Conservation (phyloP, 2,888 invertebrate genomes). For the Ypsolopha scabrella region DNA sequence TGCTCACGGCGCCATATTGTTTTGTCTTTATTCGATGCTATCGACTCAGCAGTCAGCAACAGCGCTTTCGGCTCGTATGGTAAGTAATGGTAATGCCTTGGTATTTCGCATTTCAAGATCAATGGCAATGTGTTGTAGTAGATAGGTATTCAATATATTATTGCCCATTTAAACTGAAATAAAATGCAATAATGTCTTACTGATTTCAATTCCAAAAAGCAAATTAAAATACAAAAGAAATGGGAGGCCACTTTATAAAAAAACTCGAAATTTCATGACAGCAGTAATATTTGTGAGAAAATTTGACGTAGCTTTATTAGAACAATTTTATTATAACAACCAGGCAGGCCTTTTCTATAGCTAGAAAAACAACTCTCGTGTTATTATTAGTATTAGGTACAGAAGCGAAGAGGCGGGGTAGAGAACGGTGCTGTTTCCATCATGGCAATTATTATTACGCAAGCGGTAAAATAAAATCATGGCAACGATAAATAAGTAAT, state of each 20-base stretch:
- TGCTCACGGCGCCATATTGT: constrained; percentile 2
- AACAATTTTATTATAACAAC: neutral
- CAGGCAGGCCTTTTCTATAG: neutral
- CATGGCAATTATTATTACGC: constrained; percentile 38
- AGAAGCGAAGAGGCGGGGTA: constrained; percentile 8
- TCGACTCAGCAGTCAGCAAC: constrained; percentile 27
- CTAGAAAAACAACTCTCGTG: constrained; percentile 11
- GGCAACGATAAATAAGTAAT: constrained; percentile 30
- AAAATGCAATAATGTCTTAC: neutral
- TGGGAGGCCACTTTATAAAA: neutral
- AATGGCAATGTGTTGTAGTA: neutral
- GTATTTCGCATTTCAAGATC: neutral
- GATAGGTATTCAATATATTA: neutral
- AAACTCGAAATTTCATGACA: neutral
- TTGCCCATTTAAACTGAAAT: neutral
- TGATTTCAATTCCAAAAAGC: neutral
- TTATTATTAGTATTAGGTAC: constrained; percentile 7
- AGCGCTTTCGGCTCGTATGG: constrained; percentile 19
- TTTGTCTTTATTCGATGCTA: constrained; percentile 36
- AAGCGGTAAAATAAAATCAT: constrained; percentile 48
- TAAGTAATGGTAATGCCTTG: neutral
- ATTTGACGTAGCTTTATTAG: neutral
- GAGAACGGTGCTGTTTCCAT: constrained; percentile 18
- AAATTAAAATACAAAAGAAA: neutral
- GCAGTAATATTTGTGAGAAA: neutral